These are phyloP conservation scores for Hoplostethus mediterraneus DNA, from an alignment of 2,797 vertebrate genomes.

Conservation along the genomic window DNA sequence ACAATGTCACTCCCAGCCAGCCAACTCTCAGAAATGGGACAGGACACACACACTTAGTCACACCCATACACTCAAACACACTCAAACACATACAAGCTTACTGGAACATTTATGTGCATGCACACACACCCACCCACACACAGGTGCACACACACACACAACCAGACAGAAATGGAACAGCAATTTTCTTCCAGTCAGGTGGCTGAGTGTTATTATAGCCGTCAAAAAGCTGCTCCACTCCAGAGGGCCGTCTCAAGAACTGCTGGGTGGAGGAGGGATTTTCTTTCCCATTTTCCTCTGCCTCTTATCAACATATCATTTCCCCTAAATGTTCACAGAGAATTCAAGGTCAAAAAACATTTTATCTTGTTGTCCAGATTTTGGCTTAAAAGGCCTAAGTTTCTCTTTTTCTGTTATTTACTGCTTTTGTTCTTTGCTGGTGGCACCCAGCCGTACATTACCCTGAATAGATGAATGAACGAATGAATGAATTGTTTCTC, in stretches of 20 bases:
- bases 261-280: constrained; percentile 39
- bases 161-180: constrained; percentile 55
- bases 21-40: constrained; percentile 69
- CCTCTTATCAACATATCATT: background rate
- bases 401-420: background rate
- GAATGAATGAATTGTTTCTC: background rate
- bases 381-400: background rate
- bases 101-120: too few relatives aligned
- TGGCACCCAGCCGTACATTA: background rate
- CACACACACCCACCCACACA: constrained; percentile 8
- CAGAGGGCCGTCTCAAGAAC: constrained; percentile 33
- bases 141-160: constrained; percentile 10
- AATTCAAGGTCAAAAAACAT: constrained; percentile 20
- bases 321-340: background rate
- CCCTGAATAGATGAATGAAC: too few relatives aligned
- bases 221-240: constrained; percentile 59
- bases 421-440: constrained; percentile 13
- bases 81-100: constrained; percentile 10
- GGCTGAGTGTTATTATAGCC: constrained; percentile 67
- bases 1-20: constrained; percentile 79
- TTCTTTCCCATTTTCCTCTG: constrained; percentile 14
- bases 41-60: constrained; percentile 44
- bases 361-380: background rate
- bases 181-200: constrained; percentile 71
- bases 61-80: constrained; percentile 33